Conservation (phyloP, 2,888 invertebrate genomes). For the Chironomus tentans region DNA sequence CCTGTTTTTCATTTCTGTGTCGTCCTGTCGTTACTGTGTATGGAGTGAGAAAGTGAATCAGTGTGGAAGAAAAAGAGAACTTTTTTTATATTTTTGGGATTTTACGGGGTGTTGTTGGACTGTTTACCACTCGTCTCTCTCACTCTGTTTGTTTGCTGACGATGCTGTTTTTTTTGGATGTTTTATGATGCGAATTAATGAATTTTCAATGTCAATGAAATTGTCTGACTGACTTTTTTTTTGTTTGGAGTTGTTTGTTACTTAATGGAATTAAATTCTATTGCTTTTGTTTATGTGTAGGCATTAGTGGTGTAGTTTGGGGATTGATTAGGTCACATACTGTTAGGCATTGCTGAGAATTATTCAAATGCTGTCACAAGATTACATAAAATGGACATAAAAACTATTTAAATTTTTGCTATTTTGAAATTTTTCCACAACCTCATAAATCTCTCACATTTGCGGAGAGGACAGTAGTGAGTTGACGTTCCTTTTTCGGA, state of each 20-base stretch:
- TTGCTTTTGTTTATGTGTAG: no score
- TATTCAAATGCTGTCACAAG: no score
- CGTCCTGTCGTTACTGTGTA: neutral
- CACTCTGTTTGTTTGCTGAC: slow-evolving; percentile 14
- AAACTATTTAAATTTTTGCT: no score
- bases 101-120: slow-evolving; percentile 14
- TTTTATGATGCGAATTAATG: neutral
- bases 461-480: no score
- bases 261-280: neutral
- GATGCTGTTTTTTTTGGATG: slow-evolving; percentile 13
- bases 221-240: neutral
- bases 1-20: no score
- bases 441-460: no score
- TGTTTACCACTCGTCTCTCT: no score
- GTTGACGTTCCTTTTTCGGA: no score
- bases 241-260: neutral
- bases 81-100: slow-evolving; percentile 10
- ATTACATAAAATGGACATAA: no score
- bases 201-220: slow-evolving; percentile 21
- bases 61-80: neutral
- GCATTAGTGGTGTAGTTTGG: neutral
- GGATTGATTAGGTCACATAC: no score
- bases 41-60: neutral
- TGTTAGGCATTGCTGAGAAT: no score
- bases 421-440: no score